Evolutionary conservation across 2,797 vertebrate species (phyloP).

Genomic region (Channa striata): DNA sequence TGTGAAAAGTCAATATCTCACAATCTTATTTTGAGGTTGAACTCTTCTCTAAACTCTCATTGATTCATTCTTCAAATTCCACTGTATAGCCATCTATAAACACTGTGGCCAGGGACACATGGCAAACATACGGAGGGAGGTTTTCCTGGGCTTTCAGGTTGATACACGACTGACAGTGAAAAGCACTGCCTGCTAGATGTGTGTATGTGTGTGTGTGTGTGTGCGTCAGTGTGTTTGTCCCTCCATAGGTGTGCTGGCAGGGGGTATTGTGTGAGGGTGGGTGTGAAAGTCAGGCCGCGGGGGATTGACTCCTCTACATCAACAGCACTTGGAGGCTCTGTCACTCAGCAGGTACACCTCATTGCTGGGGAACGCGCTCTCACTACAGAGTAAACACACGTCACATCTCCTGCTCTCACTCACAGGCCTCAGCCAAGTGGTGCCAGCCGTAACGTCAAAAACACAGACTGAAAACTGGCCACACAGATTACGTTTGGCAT

Average conservation of each 20-base stretch:
- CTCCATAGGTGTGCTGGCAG: constrained; percentile 27
- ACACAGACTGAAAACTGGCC: constrained; percentile 10
- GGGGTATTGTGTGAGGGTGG: constrained; percentile 51
- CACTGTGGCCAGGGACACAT: constrained; percentile 52
- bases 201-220: constrained; percentile 11
- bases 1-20: constrained; percentile 40
- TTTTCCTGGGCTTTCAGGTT: constrained; percentile 71
- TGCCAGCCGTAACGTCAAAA: constrained; percentile 44
- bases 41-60: constrained; percentile 43
- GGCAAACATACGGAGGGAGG: constrained; percentile 54
- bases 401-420: constrained; percentile 66
- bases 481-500: constrained; percentile 38
- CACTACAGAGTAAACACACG: constrained; percentile 74
- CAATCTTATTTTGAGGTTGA: constrained; percentile 34
- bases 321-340: constrained; percentile 76
- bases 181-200: constrained; percentile 29
- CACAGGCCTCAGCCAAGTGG: constrained; percentile 36
- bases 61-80: constrained; percentile 74
- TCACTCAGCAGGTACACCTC: constrained; percentile 80
- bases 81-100: constrained; percentile 69
- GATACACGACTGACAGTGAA: constrained; percentile 67
- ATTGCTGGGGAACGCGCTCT: constrained; percentile 69
- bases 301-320: constrained; percentile 71
- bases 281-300: constrained; percentile 69
- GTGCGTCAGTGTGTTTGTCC: constrained; percentile 20